Evolutionary conservation across 2,797 vertebrate genomes (phyloP).

Genomic region (Arctocebus calabarensis): DNA sequence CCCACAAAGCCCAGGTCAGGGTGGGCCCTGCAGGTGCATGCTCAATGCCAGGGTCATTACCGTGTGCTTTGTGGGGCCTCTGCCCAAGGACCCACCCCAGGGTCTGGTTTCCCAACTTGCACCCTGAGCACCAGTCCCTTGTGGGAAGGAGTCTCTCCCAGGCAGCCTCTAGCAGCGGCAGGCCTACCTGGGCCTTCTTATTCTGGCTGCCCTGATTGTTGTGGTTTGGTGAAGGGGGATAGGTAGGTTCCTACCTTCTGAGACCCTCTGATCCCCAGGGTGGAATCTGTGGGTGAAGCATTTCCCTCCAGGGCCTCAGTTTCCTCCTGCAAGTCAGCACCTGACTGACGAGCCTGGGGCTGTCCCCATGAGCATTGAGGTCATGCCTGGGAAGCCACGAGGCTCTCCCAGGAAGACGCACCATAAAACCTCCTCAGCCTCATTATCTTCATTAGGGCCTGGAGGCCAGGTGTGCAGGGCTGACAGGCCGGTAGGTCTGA

Average conservation of each 20-base stretch:
- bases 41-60: neutral
- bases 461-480: neutral
- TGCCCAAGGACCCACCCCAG: neutral
- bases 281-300: neutral
- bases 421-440: neutral
- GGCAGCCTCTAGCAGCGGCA: too few species aligned
- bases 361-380: neutral
- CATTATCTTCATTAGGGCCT: neutral
- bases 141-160: neutral
- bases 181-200: too few species aligned
- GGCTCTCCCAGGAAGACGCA: neutral
- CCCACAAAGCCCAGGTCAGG: neutral
- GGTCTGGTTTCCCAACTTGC: neutral
- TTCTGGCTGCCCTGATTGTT: too few species aligned
- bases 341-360: neutral
- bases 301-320: constrained; percentile 30
- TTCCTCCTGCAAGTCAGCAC: neutral
- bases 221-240: too few species aligned
- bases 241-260: neutral
- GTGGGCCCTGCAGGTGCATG: neutral
- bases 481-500: neutral
- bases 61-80: neutral
- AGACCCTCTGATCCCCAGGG: neutral
- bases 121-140: neutral
- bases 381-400: neutral